phyloP scores from a whole-genome alignment of 23 tunicate genomes.

The Trididemnum clinides region DNA sequence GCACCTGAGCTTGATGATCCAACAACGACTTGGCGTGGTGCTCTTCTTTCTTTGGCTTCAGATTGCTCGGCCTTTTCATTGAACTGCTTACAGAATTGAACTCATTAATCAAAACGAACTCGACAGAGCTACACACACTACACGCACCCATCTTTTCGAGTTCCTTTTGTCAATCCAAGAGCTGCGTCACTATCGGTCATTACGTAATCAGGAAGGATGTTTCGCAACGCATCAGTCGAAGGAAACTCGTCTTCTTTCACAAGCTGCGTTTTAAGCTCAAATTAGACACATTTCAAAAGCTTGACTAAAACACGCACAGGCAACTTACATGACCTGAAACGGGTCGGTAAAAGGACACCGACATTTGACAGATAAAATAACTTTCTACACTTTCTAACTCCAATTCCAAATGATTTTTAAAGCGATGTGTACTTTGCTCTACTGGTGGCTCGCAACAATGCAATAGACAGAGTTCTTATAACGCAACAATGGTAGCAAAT shows the following conservation, averaged over 20 bases:
- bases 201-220: slow-evolving; percentile 76
- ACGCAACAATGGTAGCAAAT: no score
- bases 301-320: neutral
- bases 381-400: no score
- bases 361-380: no score
- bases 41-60: neutral
- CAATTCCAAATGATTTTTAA: no score
- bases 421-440: no score
- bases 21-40: slow-evolving; percentile 31
- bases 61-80: neutral
- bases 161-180: neutral
- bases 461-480: no score
- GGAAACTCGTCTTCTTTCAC: slow-evolving; percentile 94
- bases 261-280: slow-evolving; percentile 40
- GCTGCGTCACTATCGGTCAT: slow-evolving; percentile 9
- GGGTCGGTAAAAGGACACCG: slow-evolving; percentile 77
- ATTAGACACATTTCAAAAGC: neutral
- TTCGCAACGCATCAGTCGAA: slow-evolving; percentile 70
- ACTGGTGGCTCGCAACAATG: no score
- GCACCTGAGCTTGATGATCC: slow-evolving; percentile 61
- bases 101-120: neutral
- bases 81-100: neutral
- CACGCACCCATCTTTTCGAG: neutral
- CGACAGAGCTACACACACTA: neutral
- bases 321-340: slow-evolving; percentile 68